These are phyloP conservation scores for Columba guinea DNA, from an alignment of 2,797 vertebrate species.

Conservation along the genomic window DNA sequence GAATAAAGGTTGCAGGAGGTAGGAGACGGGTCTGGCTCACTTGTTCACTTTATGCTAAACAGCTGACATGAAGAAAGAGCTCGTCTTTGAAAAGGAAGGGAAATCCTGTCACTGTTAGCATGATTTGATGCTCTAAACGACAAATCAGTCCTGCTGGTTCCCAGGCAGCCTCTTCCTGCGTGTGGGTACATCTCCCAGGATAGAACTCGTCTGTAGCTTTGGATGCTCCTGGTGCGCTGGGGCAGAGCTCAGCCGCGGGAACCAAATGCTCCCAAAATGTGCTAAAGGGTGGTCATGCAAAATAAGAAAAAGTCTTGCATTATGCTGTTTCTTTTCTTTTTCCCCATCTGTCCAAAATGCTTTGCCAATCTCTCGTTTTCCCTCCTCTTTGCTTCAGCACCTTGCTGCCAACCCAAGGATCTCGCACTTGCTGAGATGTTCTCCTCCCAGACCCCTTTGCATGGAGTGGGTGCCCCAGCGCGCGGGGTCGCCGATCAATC, in stretches of 20 bases:
- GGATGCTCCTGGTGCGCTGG: rapidly evolving
- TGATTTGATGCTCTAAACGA: background rate
- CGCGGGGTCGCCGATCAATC: rapidly evolving
- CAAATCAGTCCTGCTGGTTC: background rate
- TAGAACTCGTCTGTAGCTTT: background rate
- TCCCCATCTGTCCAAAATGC: background rate
- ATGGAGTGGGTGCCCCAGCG: rapidly evolving
- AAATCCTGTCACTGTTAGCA: background rate
- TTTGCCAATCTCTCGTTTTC: background rate
- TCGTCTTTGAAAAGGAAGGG: background rate
- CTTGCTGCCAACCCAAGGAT: background rate
- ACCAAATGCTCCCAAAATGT: background rate
- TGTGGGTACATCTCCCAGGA: background rate
- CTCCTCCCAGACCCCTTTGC: background rate
- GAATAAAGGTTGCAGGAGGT: background rate
- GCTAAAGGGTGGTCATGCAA: background rate
- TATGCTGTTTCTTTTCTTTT: too few relatives aligned
- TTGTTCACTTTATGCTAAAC: rapidly evolving
- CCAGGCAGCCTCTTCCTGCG: background rate
- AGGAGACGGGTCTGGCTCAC: background rate
- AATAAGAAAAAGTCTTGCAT: background rate
- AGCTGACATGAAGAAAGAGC: background rate
- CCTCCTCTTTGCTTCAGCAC: background rate
- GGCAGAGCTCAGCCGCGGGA: background rate
- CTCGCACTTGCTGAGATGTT: background rate